A percentile compares a stretch with the other conserved stretches of the same genome.
Evolutionary conservation across 1,140 invertebrate species (phyloP).

Genomic region (Goniozus legneri): DNA sequence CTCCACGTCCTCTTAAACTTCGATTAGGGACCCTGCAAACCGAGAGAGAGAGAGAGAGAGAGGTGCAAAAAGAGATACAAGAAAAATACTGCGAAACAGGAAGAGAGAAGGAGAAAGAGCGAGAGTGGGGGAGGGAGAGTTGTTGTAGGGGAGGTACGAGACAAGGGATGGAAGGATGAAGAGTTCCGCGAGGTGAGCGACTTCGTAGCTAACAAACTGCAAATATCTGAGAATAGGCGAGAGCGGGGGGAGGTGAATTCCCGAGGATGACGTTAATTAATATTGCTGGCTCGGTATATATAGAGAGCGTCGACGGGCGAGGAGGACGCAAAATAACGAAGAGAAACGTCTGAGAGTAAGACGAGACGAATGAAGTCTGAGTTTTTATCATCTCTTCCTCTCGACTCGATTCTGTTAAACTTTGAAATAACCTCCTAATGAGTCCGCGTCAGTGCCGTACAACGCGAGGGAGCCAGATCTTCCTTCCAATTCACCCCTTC

Average conservation of each 20-base stretch:
- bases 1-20: neutral
- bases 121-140: neutral
- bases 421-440: conserved; percentile 48
- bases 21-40: no score
- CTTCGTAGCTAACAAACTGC: conserved; percentile 33
- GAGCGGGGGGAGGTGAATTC: no score
- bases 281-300: conserved; percentile 33
- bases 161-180: conserved; percentile 6
- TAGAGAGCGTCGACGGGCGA: conserved; percentile 6
- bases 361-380: conserved; percentile 10
- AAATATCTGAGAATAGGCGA: conserved; percentile 33
- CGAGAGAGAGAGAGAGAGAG: neutral
- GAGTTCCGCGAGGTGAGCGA: conserved; percentile 26
- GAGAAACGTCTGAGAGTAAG: neutral
- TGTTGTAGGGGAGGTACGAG: no score
- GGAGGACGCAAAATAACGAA: neutral
- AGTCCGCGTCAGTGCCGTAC: conserved; percentile 37
- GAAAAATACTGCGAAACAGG: no score
- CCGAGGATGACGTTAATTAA: conserved; percentile 41
- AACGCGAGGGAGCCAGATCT: conserved; percentile 35
- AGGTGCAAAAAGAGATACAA: neutral
- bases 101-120: neutral
- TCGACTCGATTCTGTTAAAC: conserved; percentile 42
- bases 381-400: conserved; percentile 35
- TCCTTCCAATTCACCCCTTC: conserved; percentile 14